Evolutionary conservation across 2,797 vertebrate genomes (phyloP), one percentile per base, ranked within the genome.

Genomic region (Phoxinus dragarum): DNA sequence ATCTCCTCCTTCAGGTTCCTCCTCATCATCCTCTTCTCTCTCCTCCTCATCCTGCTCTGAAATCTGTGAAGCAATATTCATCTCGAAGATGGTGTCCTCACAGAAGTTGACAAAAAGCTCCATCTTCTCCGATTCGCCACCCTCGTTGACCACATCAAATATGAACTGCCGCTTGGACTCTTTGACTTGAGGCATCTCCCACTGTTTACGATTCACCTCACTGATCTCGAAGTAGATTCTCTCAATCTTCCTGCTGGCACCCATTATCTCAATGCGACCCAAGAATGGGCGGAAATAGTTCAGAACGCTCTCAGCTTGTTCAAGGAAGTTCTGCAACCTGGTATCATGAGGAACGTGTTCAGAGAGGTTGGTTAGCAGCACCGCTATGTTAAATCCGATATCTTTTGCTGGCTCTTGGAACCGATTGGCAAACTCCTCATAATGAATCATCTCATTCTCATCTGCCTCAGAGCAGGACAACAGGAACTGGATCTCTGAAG

Each of bases 51-150:
- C 97, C 80, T 97, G 95, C 93, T 99, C 97, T 0, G 98, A 98
- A 91, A 99, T 97, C 88, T 98, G 96, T 0, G 98, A 95, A 0
- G 98, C 98, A 21, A 99, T 98, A 83, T 99, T 98, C 98, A 99
- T 99, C 95, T 99, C 98, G 90, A 99, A 99, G 91, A 99, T 99
- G 89, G 98, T 99, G 95, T 99, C 98, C 93, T 99, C 98, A 5
- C 98, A 99, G 95, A 99, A 99, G 93, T 95, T 99, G 75, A 99
- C 97, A 64, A 99, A 99, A 71, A 99, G 95, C 91, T 99, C 98
- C 98, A 99, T 99, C 93, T 99, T 99, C 93, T 99, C 97, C 0
- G 97, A 97, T 87, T 99, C 98, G 0, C 97, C 97, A 0, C 98
- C 98, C 56, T 99, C 98, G 9, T 99, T 99, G 87, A 99, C 98